Evolutionary conservation across 2,888 invertebrate genomes (phyloP).

Genomic region (Caenorhabditis sulstoni): DNA sequence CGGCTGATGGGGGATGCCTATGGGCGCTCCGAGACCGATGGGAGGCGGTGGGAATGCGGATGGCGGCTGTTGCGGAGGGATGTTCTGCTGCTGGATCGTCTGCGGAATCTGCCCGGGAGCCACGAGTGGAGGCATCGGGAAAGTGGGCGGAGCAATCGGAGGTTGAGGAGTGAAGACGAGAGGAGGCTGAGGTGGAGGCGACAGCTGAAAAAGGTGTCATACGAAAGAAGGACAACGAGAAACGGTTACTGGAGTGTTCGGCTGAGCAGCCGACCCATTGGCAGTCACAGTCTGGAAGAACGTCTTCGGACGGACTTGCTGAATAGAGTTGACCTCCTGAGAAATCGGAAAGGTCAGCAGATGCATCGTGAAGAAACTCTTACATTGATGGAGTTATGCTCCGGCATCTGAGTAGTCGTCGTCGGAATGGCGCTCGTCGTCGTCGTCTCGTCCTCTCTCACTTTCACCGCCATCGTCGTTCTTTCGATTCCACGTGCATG

Average conservation of each 20-base stretch:
- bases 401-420: slow-evolving; percentile 54
- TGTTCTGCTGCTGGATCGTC: slow-evolving; percentile 38
- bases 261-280: slow-evolving; percentile 34
- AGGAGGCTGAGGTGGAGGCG: slow-evolving; percentile 55
- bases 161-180: slow-evolving; percentile 55
- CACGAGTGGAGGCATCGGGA: slow-evolving; percentile 41
- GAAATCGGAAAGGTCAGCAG: background rate
- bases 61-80: slow-evolving; percentile 35
- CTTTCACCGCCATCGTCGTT: slow-evolving; percentile 65
- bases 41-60: slow-evolving; percentile 38
- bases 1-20: slow-evolving; percentile 54
- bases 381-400: slow-evolving; percentile 58
- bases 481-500: slow-evolving; percentile 63
- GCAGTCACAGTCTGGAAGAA: slow-evolving; percentile 60
- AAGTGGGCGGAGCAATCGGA: slow-evolving; percentile 47
- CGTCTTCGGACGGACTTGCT: slow-evolving; percentile 27
- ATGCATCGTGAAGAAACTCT: too few species aligned
- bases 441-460: slow-evolving; percentile 39
- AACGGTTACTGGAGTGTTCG: slow-evolving; percentile 8
- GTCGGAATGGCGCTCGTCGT: slow-evolving; percentile 26
- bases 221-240: background rate
- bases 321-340: background rate
- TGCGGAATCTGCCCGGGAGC: slow-evolving; percentile 34
- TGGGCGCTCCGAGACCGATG: slow-evolving; percentile 23
- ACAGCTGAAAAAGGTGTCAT: slow-evolving; percentile 14